Conservation (phyloP, 2,113 vertebrate genomes). For the Xenopus laevis region DNA sequence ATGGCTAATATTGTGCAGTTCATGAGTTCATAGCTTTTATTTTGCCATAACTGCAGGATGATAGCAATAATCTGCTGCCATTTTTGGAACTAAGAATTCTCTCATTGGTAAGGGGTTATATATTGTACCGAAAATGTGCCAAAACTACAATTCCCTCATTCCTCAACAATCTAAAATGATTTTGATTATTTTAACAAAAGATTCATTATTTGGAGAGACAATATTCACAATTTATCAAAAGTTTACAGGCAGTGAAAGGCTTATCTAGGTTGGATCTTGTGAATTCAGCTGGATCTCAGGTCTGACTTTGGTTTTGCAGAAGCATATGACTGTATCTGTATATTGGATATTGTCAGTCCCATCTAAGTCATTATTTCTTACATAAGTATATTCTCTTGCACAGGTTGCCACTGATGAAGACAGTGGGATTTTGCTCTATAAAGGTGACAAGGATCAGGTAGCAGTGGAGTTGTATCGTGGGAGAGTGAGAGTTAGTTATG, state of each 20-base stretch:
- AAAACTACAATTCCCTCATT: neutral
- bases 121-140: neutral
- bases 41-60: neutral
- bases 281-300: too few species aligned
- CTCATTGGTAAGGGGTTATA: neutral
- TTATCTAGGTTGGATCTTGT: too few species aligned
- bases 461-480: conserved; percentile 91
- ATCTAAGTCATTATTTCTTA: too few species aligned
- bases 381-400: neutral
- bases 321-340: too few species aligned
- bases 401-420: conserved; percentile 97
- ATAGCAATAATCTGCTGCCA: neutral
- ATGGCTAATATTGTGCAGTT: neutral
- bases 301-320: too few species aligned
- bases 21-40: neutral
- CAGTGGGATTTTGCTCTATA: conserved; percentile 91
- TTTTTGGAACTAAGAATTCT: neutral
- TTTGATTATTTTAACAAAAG: too few species aligned
- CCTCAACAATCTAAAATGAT: too few species aligned
- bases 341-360: too few species aligned
- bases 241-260: too few species aligned
- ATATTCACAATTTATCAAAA: too few species aligned
- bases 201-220: too few species aligned
- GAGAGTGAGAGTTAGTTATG: conserved; percentile 91
- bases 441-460: conserved; percentile 88